Evolutionary conservation across 2,888 invertebrate genomes (phyloP).

Genomic region (Stomorhina lunata): DNA sequence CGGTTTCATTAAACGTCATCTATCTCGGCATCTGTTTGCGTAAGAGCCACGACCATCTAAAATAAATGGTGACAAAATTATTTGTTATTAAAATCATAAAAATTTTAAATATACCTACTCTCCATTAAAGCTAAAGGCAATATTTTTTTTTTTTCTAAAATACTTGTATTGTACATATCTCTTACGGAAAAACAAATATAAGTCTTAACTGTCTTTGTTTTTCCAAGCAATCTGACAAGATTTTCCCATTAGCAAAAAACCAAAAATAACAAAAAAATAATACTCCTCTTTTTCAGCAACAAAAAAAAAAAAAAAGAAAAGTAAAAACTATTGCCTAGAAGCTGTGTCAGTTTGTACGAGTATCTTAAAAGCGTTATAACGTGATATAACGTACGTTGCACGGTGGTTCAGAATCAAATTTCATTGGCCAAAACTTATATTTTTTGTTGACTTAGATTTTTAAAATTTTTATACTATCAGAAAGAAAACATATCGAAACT

Average conservation of each 20-base stretch:
- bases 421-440: too few relatives aligned
- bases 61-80: slow-evolving; percentile 59
- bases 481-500: too few relatives aligned
- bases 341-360: slow-evolving; percentile 25
- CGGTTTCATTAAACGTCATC: slow-evolving; percentile 3
- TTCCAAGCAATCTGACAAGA: slow-evolving; percentile 59
- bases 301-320: not conserved
- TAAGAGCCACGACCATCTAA: slow-evolving; percentile 39
- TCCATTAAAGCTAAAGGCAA: too few relatives aligned
- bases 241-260: slow-evolving; percentile 61
- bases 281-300: too few relatives aligned
- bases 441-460: too few relatives aligned
- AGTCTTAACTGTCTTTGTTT: slow-evolving; percentile 55
- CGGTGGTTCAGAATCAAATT: too few relatives aligned
- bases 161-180: not conserved
- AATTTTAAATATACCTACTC: too few relatives aligned
- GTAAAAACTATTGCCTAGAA: slow-evolving; percentile 47
- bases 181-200: slow-evolving; percentile 40
- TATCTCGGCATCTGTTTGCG: not conserved
- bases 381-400: slow-evolving; percentile 20
- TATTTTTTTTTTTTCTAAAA: not conserved
- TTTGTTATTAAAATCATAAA: slow-evolving; percentile 55
- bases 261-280: too few relatives aligned
- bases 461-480: too few relatives aligned
- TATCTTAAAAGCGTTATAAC: slow-evolving; percentile 52